Evolutionary conservation across 2,888 invertebrate genomes (phyloP).

Genomic region (Calameuta pallipes): DNA sequence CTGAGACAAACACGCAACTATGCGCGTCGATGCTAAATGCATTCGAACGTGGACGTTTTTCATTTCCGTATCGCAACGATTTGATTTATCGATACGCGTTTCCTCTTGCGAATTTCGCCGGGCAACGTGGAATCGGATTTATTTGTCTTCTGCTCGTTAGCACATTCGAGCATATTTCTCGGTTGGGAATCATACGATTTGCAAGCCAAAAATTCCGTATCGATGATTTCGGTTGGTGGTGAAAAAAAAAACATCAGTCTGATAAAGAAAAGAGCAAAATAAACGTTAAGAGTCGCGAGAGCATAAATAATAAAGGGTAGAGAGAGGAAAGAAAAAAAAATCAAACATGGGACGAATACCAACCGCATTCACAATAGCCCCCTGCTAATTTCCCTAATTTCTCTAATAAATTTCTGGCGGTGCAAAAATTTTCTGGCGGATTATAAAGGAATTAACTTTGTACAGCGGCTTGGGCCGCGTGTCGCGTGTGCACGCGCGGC

Average conservation of each 20-base stretch:
- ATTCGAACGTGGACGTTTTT: background rate
- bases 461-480: constrained; percentile 26
- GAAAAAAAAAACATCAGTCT: background rate
- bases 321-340: constrained; percentile 16
- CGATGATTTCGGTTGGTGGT: background rate
- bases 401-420: constrained; percentile 53
- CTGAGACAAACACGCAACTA: background rate
- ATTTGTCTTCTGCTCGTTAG: background rate
- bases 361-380: constrained; percentile 24
- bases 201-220: background rate
- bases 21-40: background rate
- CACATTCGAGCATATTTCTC: background rate
- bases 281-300: background rate
- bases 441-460: constrained; percentile 58
- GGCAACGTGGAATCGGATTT: background rate
- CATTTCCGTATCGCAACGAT: background rate
- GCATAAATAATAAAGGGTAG: background rate
- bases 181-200: background rate
- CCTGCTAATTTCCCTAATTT: constrained; percentile 56
- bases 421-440: constrained; percentile 51
- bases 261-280: background rate
- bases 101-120: background rate
- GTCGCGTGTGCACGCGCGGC: constrained; percentile 17
- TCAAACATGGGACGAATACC: constrained; percentile 13
- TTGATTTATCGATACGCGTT: background rate